Evolutionary conservation across 2,113 vertebrate genomes (phyloP), one percentile per base, ranked within the genome.

Genomic region (Amphilophus citrinellus): DNA sequence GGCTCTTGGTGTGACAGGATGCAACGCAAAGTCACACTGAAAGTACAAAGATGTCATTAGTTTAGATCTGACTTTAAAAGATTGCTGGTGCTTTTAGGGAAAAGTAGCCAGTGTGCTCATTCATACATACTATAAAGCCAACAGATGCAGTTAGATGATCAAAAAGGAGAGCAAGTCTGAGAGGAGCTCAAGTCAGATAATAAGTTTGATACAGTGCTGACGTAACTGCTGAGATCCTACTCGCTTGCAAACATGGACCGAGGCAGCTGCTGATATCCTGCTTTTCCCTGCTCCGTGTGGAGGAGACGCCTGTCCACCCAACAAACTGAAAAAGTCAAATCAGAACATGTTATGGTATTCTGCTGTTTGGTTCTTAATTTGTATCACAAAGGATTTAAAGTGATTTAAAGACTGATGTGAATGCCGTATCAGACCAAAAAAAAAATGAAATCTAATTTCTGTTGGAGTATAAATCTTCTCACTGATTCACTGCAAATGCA

Each of bases 401-500:
- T 35, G 68, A n/a, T 73, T 53, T 30, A 56, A 73, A 73, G 27
- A 73, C 6, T n/a, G 47, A 73, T 35, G 53, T 73, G 47, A 73
- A 73, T 73, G 47, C 18, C 32, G 68, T 56, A 73, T 47, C 7
- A 27, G 30, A 73, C 47, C 10, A 2, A 27, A 27, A 53, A 56
- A 56, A 58, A 53, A 73, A 24, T 20, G 24, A 50, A 53, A 71
- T 71, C 24, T 71, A 3, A 71, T 53, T 71, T 71, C 44, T 53
- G 24, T 20, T 71, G 44, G 44, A 71, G 18, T 71, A 32, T 71
- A 71, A 73, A 56, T 73, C 66, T 50, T 71, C 66, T 53, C 59
- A 61, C 76, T 35, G 59, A 78, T 59, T 50, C 44, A 71, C 68
- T 73, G 27, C 47, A 73, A 56, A 32, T 73, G 68, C 47, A 56